A percentile compares a stretch with the other conserved stretches of the same genome.
These are phyloP conservation scores for Salvelinus sp. DNA, from an alignment of 2,113 vertebrate genomes.

Conservation along the genomic window DNA sequence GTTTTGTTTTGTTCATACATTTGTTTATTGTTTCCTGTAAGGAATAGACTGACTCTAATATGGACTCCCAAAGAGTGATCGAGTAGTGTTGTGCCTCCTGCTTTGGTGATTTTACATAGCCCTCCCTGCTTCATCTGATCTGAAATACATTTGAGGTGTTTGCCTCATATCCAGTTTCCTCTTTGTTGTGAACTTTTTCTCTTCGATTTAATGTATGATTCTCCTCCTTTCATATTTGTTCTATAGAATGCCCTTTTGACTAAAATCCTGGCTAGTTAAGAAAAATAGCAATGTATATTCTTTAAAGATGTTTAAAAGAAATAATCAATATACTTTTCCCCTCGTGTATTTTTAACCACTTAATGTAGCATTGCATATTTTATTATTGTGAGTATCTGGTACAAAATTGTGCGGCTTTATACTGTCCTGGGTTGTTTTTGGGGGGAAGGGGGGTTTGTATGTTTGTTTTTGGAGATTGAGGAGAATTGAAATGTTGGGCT, in stretches of 20 bases:
- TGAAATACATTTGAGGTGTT: slow-evolving; percentile 16
- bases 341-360: slow-evolving; percentile 85
- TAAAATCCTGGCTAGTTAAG: slow-evolving; percentile 74
- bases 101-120: slow-evolving; percentile 46
- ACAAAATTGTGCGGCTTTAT: slow-evolving; percentile 77
- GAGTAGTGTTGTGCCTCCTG: slow-evolving; percentile 21
- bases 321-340: slow-evolving; percentile 72
- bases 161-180: slow-evolving; percentile 10
- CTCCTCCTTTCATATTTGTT: slow-evolving; percentile 75
- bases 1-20: slow-evolving; percentile 4
- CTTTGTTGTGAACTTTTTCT: slow-evolving; percentile 17
- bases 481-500: slow-evolving; percentile 74
- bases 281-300: slow-evolving; percentile 77
- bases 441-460: neutral
- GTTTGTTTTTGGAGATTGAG: slow-evolving; percentile 59
- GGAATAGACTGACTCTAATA: neutral
- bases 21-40: slow-evolving; percentile 8
- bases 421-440: slow-evolving; percentile 62
- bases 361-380: slow-evolving; percentile 84
- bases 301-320: slow-evolving; percentile 74
- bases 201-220: slow-evolving; percentile 50
- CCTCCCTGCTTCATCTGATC: slow-evolving; percentile 31
- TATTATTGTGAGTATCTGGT: slow-evolving; percentile 83
- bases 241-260: slow-evolving; percentile 87
- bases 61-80: slow-evolving; percentile 16